Base-by-base conservation (phyloP, 2,888 invertebrate genomes). In the Drosophila flavopinicola region DNA sequence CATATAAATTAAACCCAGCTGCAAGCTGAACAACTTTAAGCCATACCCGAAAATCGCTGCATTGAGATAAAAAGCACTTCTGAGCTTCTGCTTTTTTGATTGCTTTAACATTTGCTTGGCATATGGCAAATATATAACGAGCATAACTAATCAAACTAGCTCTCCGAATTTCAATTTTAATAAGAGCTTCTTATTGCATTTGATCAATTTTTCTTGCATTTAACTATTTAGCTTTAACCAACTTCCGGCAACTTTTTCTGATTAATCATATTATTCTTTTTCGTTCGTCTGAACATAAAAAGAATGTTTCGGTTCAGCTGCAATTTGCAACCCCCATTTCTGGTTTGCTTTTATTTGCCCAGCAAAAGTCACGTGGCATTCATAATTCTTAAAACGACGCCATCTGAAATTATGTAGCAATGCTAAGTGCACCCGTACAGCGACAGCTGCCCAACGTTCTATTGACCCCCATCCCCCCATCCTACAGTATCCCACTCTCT, bases 311-410 rank as follows among this genome's bases (percentile, higher is more conserved):
- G 72, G 59, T 68, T 65, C 56, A 60, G 41, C 49, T 65, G 53
- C 53, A 68, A 51, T 42, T 54, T 17, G 3, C 44, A 17, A 10
- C 49, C 47, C 47, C 35, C 52, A 30, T 33, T 56, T 54, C 10
- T 15, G 41, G 24, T 27, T n/a, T 33, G 45, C 20, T 59, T 65
- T 70, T 75, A 61, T 82, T 78, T 82, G 72, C 53, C 72, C 72
- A 69, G 66, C 57, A 75, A 70, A 75, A 83, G 88, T 89, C 89
- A 89, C 89, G 89, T 89, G 89, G 89, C 89, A 87, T 89, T 88
- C 89, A 89, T 89, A 89, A 89, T 89, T 89, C 89, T 88, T 88
- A 84, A 84, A 87, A 87, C 78, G 88, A 82, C 86, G 88, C 88
- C 84, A 80, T 78, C 79, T 74, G 65, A 80, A 83, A 80, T 85